These are phyloP conservation scores for Pararge aegeria DNA, from an alignment of 1,140 invertebrate genomes.

Conservation along the genomic window DNA sequence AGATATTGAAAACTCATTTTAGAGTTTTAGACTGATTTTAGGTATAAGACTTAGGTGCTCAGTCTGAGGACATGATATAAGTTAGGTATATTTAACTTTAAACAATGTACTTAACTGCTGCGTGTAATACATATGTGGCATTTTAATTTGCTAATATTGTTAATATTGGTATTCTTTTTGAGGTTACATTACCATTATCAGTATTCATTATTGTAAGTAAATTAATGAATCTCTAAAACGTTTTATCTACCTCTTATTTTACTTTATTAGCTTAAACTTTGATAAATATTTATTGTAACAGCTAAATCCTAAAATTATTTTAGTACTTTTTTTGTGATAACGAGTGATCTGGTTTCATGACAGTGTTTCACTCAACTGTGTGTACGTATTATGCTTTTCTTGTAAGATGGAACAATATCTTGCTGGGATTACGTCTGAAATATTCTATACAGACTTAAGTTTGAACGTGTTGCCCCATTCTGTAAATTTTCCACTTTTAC, in stretches of 20 bases:
- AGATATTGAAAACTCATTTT: slow-evolving; percentile 52
- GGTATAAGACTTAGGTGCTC: slow-evolving; percentile 61
- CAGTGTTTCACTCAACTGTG: slow-evolving; percentile 18
- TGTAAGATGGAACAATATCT: slow-evolving; percentile 23
- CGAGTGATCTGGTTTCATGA: slow-evolving; percentile 27
- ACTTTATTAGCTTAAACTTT: slow-evolving; percentile 59
- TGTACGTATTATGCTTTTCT: slow-evolving; percentile 3
- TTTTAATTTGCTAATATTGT: slow-evolving; percentile 14
- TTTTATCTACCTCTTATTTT: slow-evolving; percentile 74
- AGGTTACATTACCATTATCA: slow-evolving; percentile 64
- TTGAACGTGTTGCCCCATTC: neutral
- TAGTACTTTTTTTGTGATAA: slow-evolving; percentile 33
- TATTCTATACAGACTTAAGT: neutral
- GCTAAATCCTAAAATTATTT: slow-evolving; percentile 42
- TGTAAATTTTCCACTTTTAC: too few species aligned
- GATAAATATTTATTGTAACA: slow-evolving; percentile 59
- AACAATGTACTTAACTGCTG: slow-evolving; percentile 22
- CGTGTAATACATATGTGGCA: slow-evolving; percentile 16
- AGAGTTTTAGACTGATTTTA: slow-evolving; percentile 73
- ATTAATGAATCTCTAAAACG: slow-evolving; percentile 67
- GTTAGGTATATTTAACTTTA: slow-evolving; percentile 11
- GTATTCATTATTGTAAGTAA: slow-evolving; percentile 69
- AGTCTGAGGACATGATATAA: slow-evolving; percentile 8
- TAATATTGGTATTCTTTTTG: slow-evolving; percentile 18
- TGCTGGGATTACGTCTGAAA: slow-evolving; percentile 5